Base-by-base conservation (phyloP, 2,797 vertebrate species). In the Thunnus albacares region DNA sequence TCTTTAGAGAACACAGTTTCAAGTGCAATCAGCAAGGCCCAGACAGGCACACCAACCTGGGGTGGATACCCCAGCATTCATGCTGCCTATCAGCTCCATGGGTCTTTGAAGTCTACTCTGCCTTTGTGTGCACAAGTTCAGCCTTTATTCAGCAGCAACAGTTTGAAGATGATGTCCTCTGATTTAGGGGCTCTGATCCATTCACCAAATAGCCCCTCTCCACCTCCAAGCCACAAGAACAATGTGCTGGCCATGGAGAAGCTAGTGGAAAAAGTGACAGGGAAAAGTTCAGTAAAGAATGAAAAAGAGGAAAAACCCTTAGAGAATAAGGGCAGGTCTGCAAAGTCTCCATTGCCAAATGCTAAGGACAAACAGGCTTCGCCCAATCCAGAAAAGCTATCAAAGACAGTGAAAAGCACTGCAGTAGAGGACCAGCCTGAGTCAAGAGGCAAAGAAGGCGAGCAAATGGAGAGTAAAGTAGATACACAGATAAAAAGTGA, bases 41-140 rank as follows among this genome's bases (percentile, higher is more conserved):
- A 99, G 95, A 99, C 98, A 0, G 98, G 98, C 14, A 96, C 98
- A 0, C 98, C 98, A 56, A 99, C 97, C 2, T 99, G 98, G 98
- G 98, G 98, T 17, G 98, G 98, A 51, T 99, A 99, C 90, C 97
- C 97, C 77, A 99, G 98, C 91, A 99, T 99, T 89, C 98, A 99
- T 22, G 98, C 98, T 0, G 98, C 98, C 80, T 99, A 99, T 93
- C 98, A 99, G 91, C 96, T 99, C 80, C 98, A 98, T 0, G 97
- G 97, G 52, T 85, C 96, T 7, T 87, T 97, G 52, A 99, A 97
- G 90, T 94, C 97, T 1, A 92, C 95, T 30, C 93, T 96, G 49
- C 77, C 97, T 0, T 64, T 96, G 78, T 97, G 96, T 0, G 93
- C 97, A 83, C 97, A 97, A 75, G 94, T 98, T 90, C 97, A 98